Percentiles rank a stretch among this genome's conserved stretches.
phyloP scores from a whole-genome alignment of 2,888 invertebrate genomes.

The Pyrrhia umbra region DNA sequence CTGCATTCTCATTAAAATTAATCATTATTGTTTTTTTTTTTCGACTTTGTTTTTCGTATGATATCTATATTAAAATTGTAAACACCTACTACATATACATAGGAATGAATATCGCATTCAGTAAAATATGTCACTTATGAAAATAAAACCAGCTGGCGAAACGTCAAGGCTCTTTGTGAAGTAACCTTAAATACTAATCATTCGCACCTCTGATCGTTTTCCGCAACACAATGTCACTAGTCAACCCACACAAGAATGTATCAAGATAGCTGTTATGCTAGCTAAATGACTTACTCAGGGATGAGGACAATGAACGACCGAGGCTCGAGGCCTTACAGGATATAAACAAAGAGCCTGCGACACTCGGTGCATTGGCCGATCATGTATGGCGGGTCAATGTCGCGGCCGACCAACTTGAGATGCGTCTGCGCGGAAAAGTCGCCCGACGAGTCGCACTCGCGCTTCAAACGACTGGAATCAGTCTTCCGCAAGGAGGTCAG shows the following conservation, averaged over 20 bases:
- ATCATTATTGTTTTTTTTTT: neutral
- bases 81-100: slow-evolving; percentile 9
- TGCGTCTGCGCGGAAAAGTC: slow-evolving; percentile 83
- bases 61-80: neutral
- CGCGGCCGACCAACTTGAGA: slow-evolving; percentile 85
- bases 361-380: slow-evolving; percentile 88
- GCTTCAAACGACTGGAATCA: slow-evolving; percentile 72
- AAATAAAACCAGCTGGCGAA: slow-evolving; percentile 54
- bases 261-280: slow-evolving; percentile 45
- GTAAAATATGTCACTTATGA: slow-evolving; percentile 45
- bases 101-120: neutral
- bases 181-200: slow-evolving; percentile 52
- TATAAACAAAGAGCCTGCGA: slow-evolving; percentile 89
- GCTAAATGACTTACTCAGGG: slow-evolving; percentile 51
- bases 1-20: slow-evolving; percentile 2
- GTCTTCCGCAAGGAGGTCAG: slow-evolving; percentile 83
- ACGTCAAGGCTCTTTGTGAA: slow-evolving; percentile 52
- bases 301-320: slow-evolving; percentile 72
- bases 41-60: neutral
- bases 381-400: slow-evolving; percentile 88
- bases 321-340: slow-evolving; percentile 79
- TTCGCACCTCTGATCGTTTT: slow-evolving; percentile 52
- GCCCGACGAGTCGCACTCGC: slow-evolving; percentile 75
- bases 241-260: slow-evolving; percentile 50
- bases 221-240: slow-evolving; percentile 51